Evolutionary conservation across 30 jellyfish, hydroid and myxozoan species (phyloP), one percentile per base, ranked within the genome.

Genomic region (Hydractinia echinata): DNA sequence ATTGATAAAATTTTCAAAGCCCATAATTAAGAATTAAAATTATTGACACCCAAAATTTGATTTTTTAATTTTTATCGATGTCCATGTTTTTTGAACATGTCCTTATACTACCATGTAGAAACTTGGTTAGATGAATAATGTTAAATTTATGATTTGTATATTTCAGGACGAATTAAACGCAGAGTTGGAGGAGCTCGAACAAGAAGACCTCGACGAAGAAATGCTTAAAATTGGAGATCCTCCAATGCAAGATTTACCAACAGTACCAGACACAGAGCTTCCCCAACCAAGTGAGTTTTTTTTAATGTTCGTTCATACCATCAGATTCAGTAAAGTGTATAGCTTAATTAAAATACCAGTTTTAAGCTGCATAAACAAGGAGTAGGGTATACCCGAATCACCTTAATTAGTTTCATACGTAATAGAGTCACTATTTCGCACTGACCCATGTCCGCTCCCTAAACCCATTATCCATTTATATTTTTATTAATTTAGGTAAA

Each of bases 241-340:
- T 30, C 80, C 54, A 51, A 67, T 53, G 14, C 85, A 90, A 6
- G 95, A 91, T 50, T 90, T 91, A 39, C 97, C 97, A 66, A 81
- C 67, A 61, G 97, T 91, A 18, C 97, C 97, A 21, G 91, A 86
- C 49, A 91, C 97, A 62, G 97, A 85, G 66, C 89, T 91, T 16
- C 97, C 97, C 7, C 71, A 81, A 66, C 76, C 82, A n/a, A 92
- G 94, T 84, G 81, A 53, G 81, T 76, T 72, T 55, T 16, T 73
- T 5, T 5, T 6, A 50, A 6, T 20, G 7, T 9, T 51, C 10
- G n/a, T 13, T 21, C 39, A 51, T 70, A 54, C 18, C 14, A 14
- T 2, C 77, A 15, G 8, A 13, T 66, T 39, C 74, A 48, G 30
- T 10, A 20, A 39, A 19, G 0, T 50, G 13, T 8, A 5, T 6